phyloP scores from a whole-genome alignment of 2,797 vertebrate species.

The Melanotaenia trifasciata region DNA sequence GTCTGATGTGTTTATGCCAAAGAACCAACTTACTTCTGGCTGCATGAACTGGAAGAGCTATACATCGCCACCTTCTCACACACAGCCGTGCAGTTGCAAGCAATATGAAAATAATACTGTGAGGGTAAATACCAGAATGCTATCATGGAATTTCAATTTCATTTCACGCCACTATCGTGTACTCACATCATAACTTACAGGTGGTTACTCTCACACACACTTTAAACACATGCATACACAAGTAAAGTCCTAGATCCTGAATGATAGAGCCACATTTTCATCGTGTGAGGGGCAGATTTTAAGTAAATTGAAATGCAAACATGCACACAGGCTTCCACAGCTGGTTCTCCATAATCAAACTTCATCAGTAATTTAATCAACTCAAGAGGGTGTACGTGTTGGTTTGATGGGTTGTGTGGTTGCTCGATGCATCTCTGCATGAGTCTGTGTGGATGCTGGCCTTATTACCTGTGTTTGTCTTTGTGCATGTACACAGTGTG shows the following conservation, averaged over 20 bases:
- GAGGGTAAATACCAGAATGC: conserved; percentile 62
- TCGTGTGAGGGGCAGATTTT: conserved; percentile 14
- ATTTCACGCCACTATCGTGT: conserved; percentile 49
- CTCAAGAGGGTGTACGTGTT: conserved; percentile 17
- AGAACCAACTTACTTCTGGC: conserved; percentile 24
- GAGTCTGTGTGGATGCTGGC: conserved; percentile 10
- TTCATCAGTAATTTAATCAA: conserved; percentile 42
- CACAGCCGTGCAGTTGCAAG: neutral
- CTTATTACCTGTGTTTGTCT: conserved; percentile 3
- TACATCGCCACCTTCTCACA: conserved; percentile 17
- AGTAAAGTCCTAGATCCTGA: conserved; percentile 35
- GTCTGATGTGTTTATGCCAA: conserved; percentile 53
- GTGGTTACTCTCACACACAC: conserved; percentile 39
- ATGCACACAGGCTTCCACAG: conserved; percentile 28
- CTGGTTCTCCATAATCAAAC: conserved; percentile 41
- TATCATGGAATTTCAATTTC: conserved; percentile 64
- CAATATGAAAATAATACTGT: conserved; percentile 29
- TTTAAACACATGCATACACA: conserved; percentile 29
- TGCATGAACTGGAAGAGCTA: conserved; percentile 3
- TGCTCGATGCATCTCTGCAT: conserved; percentile 8
- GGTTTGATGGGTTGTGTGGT: conserved; percentile 25
- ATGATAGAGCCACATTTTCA: conserved; percentile 17
- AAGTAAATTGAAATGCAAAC: conserved; percentile 32
- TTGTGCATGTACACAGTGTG: neutral
- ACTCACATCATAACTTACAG: conserved; percentile 57